Conservation (phyloP, 2,888 invertebrate species). For the Drosophila pseudotakahashii region DNA sequence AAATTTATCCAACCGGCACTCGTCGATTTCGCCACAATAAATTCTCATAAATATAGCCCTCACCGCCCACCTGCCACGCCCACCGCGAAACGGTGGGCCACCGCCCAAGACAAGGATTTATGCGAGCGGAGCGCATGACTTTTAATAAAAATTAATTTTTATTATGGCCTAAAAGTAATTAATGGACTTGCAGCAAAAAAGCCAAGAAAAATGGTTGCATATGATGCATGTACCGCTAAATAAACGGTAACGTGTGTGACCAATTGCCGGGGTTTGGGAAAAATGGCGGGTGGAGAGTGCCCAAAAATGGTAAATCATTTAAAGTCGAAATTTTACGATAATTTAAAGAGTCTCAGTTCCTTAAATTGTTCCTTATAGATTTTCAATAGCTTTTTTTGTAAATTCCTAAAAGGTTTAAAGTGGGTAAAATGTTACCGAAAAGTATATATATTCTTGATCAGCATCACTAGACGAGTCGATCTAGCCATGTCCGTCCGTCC, state of each 20-base stretch:
- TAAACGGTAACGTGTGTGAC: conserved; percentile 33
- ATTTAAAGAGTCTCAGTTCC: too few species aligned
- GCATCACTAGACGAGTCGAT: too few species aligned
- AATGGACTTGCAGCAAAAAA: conserved; percentile 61
- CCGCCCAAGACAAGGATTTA: conserved; percentile 73
- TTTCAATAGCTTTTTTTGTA: too few species aligned
- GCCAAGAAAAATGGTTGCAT: conserved; percentile 60
- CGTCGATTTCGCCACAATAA: conserved; percentile 73
- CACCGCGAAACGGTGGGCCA: conserved; percentile 8
- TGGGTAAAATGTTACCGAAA: too few species aligned
- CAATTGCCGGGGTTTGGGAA: conserved; percentile 4
- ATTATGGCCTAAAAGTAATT: conserved; percentile 76
- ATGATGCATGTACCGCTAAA: conserved; percentile 66
- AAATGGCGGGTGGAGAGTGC: background rate
- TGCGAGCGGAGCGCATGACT: conserved; percentile 70
- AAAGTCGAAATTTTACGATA: too few species aligned
- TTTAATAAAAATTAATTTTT: conserved; percentile 79
- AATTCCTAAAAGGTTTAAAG: too few species aligned
- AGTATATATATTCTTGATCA: too few species aligned
- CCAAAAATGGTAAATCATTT: too few species aligned
- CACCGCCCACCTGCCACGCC: conserved; percentile 38
- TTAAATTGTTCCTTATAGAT: too few species aligned
- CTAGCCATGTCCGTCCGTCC: too few species aligned
- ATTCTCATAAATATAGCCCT: conserved; percentile 67
- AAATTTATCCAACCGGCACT: conserved; percentile 62